Conservation (phyloP, 92 coral and sea anemone species). For the Actinostola sp. region DNA sequence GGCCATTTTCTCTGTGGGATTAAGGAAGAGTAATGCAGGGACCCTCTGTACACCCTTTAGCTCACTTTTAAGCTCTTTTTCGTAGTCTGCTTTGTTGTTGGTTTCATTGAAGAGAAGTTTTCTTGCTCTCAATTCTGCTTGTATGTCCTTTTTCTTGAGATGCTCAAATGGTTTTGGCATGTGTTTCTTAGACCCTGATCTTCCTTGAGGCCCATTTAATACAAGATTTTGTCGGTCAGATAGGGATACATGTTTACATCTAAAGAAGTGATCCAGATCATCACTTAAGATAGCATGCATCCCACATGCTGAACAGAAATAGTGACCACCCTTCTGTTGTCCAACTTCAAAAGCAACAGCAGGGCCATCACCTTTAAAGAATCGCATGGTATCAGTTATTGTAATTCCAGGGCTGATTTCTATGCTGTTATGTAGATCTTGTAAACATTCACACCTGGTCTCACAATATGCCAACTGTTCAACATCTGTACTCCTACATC, state of each 20-base stretch:
- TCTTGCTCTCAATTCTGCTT: slow-evolving; percentile 17
- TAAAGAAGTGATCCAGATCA: too few species aligned
- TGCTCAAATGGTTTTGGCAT: slow-evolving; percentile 31
- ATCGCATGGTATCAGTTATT: slow-evolving; percentile 24
- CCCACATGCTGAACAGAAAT: slow-evolving; percentile 40
- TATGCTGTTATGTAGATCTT: not conserved
- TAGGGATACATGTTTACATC: slow-evolving; percentile 15
- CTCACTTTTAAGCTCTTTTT: slow-evolving; percentile 1
- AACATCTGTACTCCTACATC: slow-evolving; percentile 28
- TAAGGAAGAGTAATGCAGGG: slow-evolving; percentile 25
- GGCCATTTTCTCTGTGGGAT: slow-evolving; percentile 7
- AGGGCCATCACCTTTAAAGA: too few species aligned
- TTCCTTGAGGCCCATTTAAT: slow-evolving; percentile 28
- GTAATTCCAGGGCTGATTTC: not conserved
- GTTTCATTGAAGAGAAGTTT: slow-evolving; percentile 5
- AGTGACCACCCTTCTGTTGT: slow-evolving; percentile 39
- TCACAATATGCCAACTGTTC: slow-evolving; percentile 34
- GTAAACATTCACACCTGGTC: slow-evolving; percentile 30
- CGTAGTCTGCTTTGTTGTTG: not conserved
- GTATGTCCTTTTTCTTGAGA: slow-evolving; percentile 7
- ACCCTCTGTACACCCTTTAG: slow-evolving; percentile 19
- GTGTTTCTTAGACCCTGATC: slow-evolving; percentile 7
- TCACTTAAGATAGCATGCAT: too few species aligned
- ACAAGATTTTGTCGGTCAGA: slow-evolving; percentile 4
- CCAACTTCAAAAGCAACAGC: slow-evolving; percentile 36